phyloP scores from a whole-genome alignment of 2,888 invertebrate genomes.

The Aricia artaxerxes region DNA sequence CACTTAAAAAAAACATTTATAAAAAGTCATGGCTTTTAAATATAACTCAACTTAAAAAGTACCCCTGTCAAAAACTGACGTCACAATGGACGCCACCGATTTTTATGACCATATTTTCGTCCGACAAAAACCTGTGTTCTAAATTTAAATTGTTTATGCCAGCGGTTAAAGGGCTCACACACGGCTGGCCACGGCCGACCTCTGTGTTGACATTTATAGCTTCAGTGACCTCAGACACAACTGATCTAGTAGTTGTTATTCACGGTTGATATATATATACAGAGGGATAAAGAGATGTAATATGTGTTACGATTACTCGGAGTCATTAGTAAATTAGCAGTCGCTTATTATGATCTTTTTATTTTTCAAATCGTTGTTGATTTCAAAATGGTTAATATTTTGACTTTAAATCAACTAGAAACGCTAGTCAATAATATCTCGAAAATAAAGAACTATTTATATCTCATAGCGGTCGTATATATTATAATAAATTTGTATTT shows the following conservation, averaged over 20 bases:
- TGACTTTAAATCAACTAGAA: too few relatives aligned
- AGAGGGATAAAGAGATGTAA: neutral
- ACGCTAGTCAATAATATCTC: too few relatives aligned
- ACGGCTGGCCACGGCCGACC: constrained; percentile 14
- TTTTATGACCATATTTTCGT: neutral
- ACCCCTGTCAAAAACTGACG: neutral
- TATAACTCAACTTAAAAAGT: neutral
- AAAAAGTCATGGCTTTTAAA: neutral
- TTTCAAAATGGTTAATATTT: too few relatives aligned
- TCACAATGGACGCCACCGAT: neutral
- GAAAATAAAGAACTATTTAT: too few relatives aligned
- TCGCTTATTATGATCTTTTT: too few relatives aligned
- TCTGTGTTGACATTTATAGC: constrained; percentile 27
- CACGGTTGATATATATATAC: neutral
- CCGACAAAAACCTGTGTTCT: neutral
- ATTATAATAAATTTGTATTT: too few relatives aligned
- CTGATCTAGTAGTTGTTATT: neutral
- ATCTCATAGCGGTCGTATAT: too few relatives aligned
- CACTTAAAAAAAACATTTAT: too few relatives aligned
- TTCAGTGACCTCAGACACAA: neutral
- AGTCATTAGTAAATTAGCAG: too few relatives aligned
- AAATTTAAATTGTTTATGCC: constrained; percentile 16
- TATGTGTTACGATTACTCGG: neutral
- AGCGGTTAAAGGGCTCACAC: constrained; percentile 19
- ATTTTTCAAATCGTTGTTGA: too few relatives aligned